Evolutionary conservation across 2,797 vertebrate species (phyloP), one percentile per base, ranked within the genome.

Genomic region (Lycodopsis pacificus): DNA sequence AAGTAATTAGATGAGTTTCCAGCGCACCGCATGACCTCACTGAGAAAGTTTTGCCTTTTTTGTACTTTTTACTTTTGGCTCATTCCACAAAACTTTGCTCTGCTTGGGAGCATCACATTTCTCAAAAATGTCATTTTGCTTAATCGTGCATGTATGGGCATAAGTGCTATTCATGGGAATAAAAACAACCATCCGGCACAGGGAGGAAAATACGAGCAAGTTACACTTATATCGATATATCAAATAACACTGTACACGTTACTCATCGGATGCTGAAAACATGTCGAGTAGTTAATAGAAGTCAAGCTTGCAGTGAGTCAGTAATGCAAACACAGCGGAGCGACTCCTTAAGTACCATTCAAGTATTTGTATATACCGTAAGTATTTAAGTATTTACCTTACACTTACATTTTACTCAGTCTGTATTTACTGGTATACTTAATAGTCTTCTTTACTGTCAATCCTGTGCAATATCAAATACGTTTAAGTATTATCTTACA

Each of bases 1-100:
- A 67, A 12, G 0, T 15, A 72, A 63, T 64, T 20, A 9, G n/a
- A n/a, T n/a, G n/a, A n/a, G 27, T 81, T 65, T 57, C 38, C n/a
- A 27, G 22, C 32, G 17, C 42, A 17, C 14, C 13, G 22, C 57
- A 44, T 42, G 49, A n/a, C 40, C 10, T 59, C 44, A 3, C 51
- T 19, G 27, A 14, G 5, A n/a, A 53, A 11, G 42, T 34, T 64
- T 71, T 13, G 10, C 56, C 13, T 19, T 25, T 25, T 74, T 30
- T 64, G 7, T 42, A 44, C 25, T 4, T 57, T 57, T 51, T 64
- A 12, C 36, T 15, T 70, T 73, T 61, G 7, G 20, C 10, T 71
- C 22, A 25, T 51, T 73, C 6, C 27, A 51, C 40, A 30, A 13
- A 42, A 40, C 2, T 30, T 2, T 0, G 14, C 19, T 27, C 65